A percentile compares a stretch with the other conserved stretches of the same genome.
Evolutionary conservation across 2,888 invertebrate species (phyloP).

Genomic region (Autographa pulchrina): DNA sequence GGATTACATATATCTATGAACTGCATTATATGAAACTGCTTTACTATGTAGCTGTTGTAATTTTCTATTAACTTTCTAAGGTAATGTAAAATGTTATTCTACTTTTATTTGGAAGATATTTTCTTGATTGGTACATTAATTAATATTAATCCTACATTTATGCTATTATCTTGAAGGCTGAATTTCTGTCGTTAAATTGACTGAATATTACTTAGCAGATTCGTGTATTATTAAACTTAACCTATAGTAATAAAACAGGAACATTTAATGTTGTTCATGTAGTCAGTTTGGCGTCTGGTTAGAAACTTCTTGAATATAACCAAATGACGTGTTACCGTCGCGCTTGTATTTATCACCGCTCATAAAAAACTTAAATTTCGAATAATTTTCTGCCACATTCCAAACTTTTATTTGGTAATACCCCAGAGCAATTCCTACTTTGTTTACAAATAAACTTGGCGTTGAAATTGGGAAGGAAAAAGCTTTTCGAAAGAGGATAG

Average conservation of each 20-base stretch:
- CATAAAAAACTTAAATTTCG: slow-evolving; percentile 71
- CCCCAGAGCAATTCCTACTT: slow-evolving; percentile 87
- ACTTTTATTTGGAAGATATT: no score
- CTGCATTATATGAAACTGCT: not conserved
- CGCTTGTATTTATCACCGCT: slow-evolving; percentile 64
- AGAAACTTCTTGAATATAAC: slow-evolving; percentile 58
- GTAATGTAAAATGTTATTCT: no score
- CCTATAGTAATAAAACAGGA: slow-evolving; percentile 21
- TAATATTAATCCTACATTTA: no score
- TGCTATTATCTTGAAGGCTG: no score
- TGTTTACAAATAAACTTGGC: slow-evolving; percentile 88
- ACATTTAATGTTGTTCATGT: slow-evolving; percentile 26
- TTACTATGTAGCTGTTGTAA: no score
- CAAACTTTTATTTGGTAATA: slow-evolving; percentile 86
- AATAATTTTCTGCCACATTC: slow-evolving; percentile 79
- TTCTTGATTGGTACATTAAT: no score
- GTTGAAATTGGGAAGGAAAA: slow-evolving; percentile 87
- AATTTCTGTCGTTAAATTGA: not conserved
- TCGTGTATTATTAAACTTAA: slow-evolving; percentile 7
- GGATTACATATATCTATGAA: not conserved
- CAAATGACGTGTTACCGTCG: slow-evolving; percentile 57
- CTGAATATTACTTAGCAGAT: not conserved
- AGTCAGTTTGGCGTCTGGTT: slow-evolving; percentile 21
- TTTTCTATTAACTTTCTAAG: no score
- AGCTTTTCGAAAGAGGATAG: slow-evolving; percentile 87